These are phyloP conservation scores for Micropoecilia bifurca DNA, from an alignment of 2,797 vertebrate genomes.

Conservation along the genomic window DNA sequence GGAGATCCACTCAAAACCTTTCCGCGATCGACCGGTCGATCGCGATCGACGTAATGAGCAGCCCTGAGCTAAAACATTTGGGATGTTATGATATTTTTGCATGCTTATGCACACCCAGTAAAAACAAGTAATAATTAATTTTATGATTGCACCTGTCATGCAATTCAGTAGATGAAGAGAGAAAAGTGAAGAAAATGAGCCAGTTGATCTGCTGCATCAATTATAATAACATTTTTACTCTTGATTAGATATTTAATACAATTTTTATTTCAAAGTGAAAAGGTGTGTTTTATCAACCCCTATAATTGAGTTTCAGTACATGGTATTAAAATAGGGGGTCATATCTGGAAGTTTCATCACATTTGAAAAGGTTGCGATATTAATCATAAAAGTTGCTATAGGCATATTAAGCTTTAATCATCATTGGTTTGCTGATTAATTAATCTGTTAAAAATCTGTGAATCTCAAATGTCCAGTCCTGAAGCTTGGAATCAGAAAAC, in stretches of 20 bases:
- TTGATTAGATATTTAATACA: background rate
- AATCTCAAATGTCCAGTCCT: background rate
- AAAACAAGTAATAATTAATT: constrained; percentile 5
- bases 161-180: background rate
- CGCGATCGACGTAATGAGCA: too few relatives aligned
- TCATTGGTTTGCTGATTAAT: background rate
- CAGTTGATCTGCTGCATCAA: background rate
- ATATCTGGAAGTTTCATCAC: background rate
- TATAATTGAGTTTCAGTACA: background rate
- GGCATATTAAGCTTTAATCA: background rate
- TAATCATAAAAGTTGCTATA: background rate
- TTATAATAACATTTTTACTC: background rate
- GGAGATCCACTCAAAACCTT: too few relatives aligned
- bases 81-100: background rate
- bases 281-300: background rate
- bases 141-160: background rate
- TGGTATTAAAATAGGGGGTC: background rate
- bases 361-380: background rate
- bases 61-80: background rate
- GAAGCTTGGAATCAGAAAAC: background rate
- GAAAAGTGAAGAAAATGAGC: background rate
- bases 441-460: constrained; percentile 2
- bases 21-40: too few relatives aligned
- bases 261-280: background rate
- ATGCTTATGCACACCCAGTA: background rate